Conservation (phyloP, 2,113 vertebrate species). For the Hiodon tergisus region DNA sequence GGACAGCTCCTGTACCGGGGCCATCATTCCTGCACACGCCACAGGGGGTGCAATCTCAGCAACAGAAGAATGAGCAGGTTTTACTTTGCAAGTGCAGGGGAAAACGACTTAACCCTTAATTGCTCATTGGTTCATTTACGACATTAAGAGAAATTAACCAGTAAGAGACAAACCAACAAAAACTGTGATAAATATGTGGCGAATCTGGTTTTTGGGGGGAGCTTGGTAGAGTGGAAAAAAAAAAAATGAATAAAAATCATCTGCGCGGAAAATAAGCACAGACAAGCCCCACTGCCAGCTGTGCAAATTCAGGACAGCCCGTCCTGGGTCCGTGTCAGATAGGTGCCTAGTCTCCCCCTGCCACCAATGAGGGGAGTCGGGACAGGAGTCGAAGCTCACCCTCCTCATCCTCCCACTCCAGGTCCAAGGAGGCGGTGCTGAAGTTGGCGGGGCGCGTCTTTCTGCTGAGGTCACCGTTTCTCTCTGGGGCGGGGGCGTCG, state of each 20-base stretch:
- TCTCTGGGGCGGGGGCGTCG: constrained; percentile 87
- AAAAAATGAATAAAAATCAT: neutral
- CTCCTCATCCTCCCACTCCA: constrained; percentile 98
- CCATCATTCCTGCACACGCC: neutral
- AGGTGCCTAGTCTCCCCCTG: neutral
- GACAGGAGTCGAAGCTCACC: constrained; percentile 57
- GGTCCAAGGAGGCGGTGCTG: constrained; percentile 85
- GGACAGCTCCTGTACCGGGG: constrained; percentile 67
- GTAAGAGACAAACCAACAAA: too few species aligned
- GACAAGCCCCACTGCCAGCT: too few species aligned
- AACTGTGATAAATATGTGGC: too few species aligned
- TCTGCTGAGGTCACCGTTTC: constrained; percentile 89
- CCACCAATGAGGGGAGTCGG: neutral
- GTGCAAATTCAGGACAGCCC: neutral
- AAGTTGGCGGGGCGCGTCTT: constrained; percentile 92
- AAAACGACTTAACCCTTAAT: too few species aligned
- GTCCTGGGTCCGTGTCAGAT: neutral
- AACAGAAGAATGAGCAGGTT: too few species aligned
- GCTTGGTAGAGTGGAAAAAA: too few species aligned
- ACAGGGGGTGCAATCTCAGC: neutral
- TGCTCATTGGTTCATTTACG: too few species aligned
- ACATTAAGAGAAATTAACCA: too few species aligned
- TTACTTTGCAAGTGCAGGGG: too few species aligned
- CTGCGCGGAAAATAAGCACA: neutral
- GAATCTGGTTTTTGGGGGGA: neutral